Evolutionary conservation across 2,888 invertebrate genomes (phyloP).

Genomic region (Noctuana brunneofusca): DNA sequence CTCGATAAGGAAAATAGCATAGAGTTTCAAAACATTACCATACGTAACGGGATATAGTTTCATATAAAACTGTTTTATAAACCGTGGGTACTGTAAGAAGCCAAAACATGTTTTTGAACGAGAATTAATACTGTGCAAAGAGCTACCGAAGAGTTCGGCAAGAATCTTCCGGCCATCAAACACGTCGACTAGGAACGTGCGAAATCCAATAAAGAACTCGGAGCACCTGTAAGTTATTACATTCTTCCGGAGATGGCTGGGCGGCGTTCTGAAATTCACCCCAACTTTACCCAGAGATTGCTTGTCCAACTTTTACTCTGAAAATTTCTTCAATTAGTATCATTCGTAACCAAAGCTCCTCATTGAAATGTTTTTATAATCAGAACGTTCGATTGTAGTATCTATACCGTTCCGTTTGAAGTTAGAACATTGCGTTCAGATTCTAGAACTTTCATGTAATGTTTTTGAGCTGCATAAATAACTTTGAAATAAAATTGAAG

Average conservation of each 20-base stretch:
- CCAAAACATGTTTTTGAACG: constrained; percentile 56
- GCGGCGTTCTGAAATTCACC: constrained; percentile 65
- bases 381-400: constrained; percentile 36
- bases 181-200: constrained; percentile 78
- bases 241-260: constrained; percentile 76
- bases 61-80: background rate
- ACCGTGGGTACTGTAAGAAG: constrained; percentile 35
- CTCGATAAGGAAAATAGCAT: background rate
- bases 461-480: background rate
- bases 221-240: constrained; percentile 81
- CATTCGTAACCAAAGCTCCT: constrained; percentile 63
- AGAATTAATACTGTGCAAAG: constrained; percentile 65
- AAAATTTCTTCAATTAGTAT: constrained; percentile 76
- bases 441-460: background rate
- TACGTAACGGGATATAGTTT: background rate
- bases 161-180: constrained; percentile 80
- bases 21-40: background rate
- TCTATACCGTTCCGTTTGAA: constrained; percentile 29
- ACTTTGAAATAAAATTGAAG: background rate
- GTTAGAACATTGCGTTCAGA: constrained; percentile 36
- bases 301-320: constrained; percentile 77
- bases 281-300: constrained; percentile 76
- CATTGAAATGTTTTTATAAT: constrained; percentile 63
- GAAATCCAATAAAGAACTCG: constrained; percentile 81
- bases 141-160: constrained; percentile 67